Evolutionary conservation across 2,888 invertebrate species (phyloP).

Genomic region (Synergus gifuensis): DNA sequence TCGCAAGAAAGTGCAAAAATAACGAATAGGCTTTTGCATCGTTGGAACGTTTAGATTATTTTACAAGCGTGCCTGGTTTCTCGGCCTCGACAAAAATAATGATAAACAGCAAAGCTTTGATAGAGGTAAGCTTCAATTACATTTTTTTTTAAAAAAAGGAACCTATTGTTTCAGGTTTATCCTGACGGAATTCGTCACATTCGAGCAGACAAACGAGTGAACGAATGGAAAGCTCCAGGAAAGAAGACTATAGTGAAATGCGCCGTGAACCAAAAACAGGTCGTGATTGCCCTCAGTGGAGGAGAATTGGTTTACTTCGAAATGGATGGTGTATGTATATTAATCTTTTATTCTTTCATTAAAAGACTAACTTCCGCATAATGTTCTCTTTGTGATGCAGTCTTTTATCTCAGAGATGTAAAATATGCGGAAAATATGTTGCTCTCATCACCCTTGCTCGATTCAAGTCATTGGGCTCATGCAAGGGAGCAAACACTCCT

Average conservation of each 20-base stretch:
- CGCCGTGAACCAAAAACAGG: conserved; percentile 98
- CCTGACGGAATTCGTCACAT: conserved; percentile 99
- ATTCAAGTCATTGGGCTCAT: conserved; percentile 5
- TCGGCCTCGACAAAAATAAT: conserved; percentile 63
- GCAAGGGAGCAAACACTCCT: conserved; percentile 43
- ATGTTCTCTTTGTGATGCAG: conserved; percentile 70
- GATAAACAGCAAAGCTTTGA: not conserved
- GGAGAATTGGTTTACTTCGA: conserved; percentile 99
- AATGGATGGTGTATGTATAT: conserved; percentile 95
- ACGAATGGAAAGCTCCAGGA: conserved; percentile 99
- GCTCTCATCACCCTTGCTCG: not conserved
- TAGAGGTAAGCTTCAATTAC: not conserved
- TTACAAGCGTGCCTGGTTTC: conserved; percentile 70
- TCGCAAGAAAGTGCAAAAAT: conserved; percentile 73
- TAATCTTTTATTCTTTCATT: conserved; percentile 31
- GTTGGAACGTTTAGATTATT: conserved; percentile 69
- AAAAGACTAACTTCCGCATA: conserved; percentile 61
- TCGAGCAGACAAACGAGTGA: conserved; percentile 97
- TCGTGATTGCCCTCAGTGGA: conserved; percentile 97
- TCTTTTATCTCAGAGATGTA: conserved; percentile 68
- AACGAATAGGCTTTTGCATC: conserved; percentile 71
- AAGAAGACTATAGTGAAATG: conserved; percentile 98
- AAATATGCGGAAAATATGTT: conserved; percentile 68
- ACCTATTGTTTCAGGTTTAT: conserved; percentile 85
- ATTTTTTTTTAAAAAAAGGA: not conserved